Evolutionary conservation across 2,797 vertebrate genomes (phyloP), one percentile per base, ranked within the genome.

Genomic region (Nannoperca australis): DNA sequence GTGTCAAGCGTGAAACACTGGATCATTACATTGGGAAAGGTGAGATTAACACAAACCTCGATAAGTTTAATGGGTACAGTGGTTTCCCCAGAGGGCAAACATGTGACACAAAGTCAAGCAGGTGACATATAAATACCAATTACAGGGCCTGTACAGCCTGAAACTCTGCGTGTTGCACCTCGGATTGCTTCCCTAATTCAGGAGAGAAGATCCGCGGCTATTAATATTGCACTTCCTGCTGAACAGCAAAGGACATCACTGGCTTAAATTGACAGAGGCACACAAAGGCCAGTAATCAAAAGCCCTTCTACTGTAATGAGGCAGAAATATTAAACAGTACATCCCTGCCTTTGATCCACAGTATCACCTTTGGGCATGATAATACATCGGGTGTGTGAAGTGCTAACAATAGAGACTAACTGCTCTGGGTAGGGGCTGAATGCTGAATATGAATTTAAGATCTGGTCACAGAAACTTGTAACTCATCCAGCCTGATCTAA

Each of bases 261-360:
- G 81, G 72, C 74, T 89, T 78, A 92, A 90, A 91, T 81, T 89
- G 92, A 92, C 91, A 91, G 83, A 86, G 88, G 84, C 91, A 89
- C 83, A 92, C 88, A 93, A 89, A 94, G 86, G 89, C 82, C 88
- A 89, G 82, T 91, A 91, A 93, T 94, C 90, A 93, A 91, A 92
- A 84, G 84, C 80, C 87, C 81, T 75, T 85, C 73, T 70, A 77
- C 82, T 78, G 80, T 93, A 94, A 94, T 91, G 90, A 94, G 86
- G 89, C 80, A 90, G 92, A 93, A 93, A 93, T 93, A 92, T 92
- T 93, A 90, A 92, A 91, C 85, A 91, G 91, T 89, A 93, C 93
- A 93, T 92, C 82, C 81, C 86, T 91, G 87, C 81, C 89, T 94
- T 95, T 94, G 92, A 94, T 95, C 91, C 83, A 24, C 34, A 18